Base-by-base conservation (phyloP, 2,888 invertebrate species). In the Erebia palarica region DNA sequence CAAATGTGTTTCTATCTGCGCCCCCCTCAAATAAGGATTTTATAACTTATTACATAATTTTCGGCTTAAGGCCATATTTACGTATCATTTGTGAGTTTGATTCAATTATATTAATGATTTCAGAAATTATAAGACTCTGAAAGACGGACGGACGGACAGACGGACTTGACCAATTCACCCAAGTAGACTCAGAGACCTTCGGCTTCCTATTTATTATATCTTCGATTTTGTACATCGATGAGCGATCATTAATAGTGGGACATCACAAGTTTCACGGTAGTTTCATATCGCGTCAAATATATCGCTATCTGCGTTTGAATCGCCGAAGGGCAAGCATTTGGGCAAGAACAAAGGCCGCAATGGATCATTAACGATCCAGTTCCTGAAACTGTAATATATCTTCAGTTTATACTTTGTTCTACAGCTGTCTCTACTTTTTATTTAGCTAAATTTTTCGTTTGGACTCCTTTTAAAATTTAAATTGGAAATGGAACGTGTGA, bases 311-410 rank as follows among this genome's bases (percentile, higher is more conserved):
- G 74, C 77, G 82, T 86, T 77, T 69, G 71, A 81, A 76, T 76
- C 68, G 71, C 70, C 71, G 68, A 73, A 68, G 75, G n/a, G n/a
- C n/a, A n/a, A n/a, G n/a, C n/a, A n/a, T 75, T 79, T 78, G 71
- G 65, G 59, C 61, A 59, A 83, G 78, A 90, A 91, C 91, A 91
- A 91, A 92, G 90, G 81, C 74, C 75, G 83, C 83, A 84, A 90
- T 89, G 91, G 88, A 84, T 91, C 90, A 87, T 88, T 91, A 87
- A 89, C 80, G 80, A 80, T 76, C 75, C 72, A 76, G 77, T 78
- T 78, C 76, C 74, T 82, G 75, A 84, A 83, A 84, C 82, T 80
- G 80, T 79, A 80, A 69, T 68, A 69, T 71, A 82, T 85, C 83
- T 84, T 80, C 77, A 81, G 77, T 80, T 80, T 81, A 83, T 81